These are phyloP conservation scores for Palythoa grandis DNA, from an alignment of 92 coral and sea anemone species.

Conservation along the genomic window DNA sequence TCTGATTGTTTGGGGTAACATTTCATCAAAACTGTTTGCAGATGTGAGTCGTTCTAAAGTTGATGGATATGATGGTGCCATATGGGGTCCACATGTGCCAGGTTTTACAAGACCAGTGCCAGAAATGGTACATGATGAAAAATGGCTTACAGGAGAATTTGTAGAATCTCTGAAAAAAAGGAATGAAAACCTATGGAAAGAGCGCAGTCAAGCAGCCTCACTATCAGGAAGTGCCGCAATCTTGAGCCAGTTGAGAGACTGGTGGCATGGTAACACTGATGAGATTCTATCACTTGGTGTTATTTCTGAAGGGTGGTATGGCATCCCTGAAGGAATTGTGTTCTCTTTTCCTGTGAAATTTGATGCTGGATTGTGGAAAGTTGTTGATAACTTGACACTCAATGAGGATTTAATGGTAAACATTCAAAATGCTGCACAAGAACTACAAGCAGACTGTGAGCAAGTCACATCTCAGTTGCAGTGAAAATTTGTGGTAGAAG, in stretches of 20 bases:
- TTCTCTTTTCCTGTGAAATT: slow-evolving; percentile 93
- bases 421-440: slow-evolving; percentile 71
- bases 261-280: slow-evolving; percentile 76
- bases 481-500: background rate
- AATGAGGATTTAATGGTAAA: slow-evolving; percentile 64
- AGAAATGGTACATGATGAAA: slow-evolving; percentile 97
- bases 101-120: slow-evolving; percentile 89
- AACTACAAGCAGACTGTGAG: slow-evolving; percentile 66
- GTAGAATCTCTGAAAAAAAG: slow-evolving; percentile 72
- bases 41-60: slow-evolving; percentile 87
- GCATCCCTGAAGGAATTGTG: slow-evolving; percentile 82
- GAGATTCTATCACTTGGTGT: slow-evolving; percentile 91
- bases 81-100: slow-evolving; percentile 96
- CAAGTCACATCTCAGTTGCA: slow-evolving; percentile 28
- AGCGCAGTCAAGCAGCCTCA: slow-evolving; percentile 48
- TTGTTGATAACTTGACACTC: slow-evolving; percentile 72
- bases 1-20: slow-evolving; percentile 92
- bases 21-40: slow-evolving; percentile 64
- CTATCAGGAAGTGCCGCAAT: slow-evolving; percentile 82
- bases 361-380: slow-evolving; percentile 77
- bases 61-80: slow-evolving; percentile 96
- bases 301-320: slow-evolving; percentile 91
- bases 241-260: slow-evolving; percentile 70
- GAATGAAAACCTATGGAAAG: slow-evolving; percentile 43
- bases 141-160: slow-evolving; percentile 88